phyloP scores from a whole-genome alignment of 1,140 invertebrate species.

The Zaprionus capensis region DNA sequence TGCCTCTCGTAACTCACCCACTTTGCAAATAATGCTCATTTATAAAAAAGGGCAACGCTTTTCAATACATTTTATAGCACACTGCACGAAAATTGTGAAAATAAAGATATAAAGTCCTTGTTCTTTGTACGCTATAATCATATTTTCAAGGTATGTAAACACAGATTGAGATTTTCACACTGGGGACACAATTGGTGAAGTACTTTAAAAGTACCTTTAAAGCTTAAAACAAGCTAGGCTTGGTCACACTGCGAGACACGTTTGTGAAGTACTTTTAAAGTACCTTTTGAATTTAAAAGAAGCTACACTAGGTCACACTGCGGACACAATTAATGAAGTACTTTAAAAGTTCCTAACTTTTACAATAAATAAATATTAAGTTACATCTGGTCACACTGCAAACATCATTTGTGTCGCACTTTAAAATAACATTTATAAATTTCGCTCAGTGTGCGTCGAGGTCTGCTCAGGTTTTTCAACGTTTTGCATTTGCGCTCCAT shows the following conservation, averaged over 20 bases:
- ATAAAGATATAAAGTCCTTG: no score
- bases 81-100: background rate
- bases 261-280: no score
- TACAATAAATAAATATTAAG: no score
- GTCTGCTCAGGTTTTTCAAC: slow-evolving; percentile 34
- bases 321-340: background rate
- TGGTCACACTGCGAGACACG: no score
- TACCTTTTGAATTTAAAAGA: no score
- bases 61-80: slow-evolving; percentile 4
- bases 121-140: no score
- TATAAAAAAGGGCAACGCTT: slow-evolving; percentile 8
- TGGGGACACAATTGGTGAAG: no score
- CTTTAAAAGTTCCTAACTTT: no score
- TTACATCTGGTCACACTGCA: no score
- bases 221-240: no score
- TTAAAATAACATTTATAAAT: background rate
- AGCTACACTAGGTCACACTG: no score
- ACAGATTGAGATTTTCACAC: background rate
- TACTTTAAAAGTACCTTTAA: no score
- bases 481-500: slow-evolving; percentile 43
- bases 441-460: background rate
- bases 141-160: background rate
- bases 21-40: slow-evolving; percentile 4
- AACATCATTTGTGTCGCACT: background rate
- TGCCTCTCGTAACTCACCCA: slow-evolving; percentile 1